Evolutionary conservation across 2,113 vertebrate species (phyloP), one percentile per base, ranked within the genome.

Genomic region (Sphyrna mokarran): DNA sequence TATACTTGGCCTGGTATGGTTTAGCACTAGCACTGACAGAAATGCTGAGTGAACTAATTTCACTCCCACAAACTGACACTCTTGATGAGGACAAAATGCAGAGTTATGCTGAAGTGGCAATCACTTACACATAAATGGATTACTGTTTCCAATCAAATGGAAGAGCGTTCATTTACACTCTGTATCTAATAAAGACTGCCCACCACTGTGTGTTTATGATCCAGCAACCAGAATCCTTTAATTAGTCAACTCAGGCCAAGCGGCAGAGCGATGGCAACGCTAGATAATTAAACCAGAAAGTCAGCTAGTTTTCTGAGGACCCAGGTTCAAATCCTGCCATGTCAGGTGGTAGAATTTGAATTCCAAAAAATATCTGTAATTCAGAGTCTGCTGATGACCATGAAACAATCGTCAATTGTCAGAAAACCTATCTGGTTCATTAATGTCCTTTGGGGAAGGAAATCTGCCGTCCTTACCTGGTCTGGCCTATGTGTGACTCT

Each of bases 151-250:
- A 96, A 76, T 48, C 54, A 29, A 83, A 95, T 11, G 33, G 69
- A 94, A 69, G 14, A 2, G 43, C 1, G 54, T 54, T 87, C 48
- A 54, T 87, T 54, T 68, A n/a, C 58, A 37, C 9, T 0, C 29
- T 3, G 18, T 33, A 10, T 2, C 11, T 58, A 94, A 94, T 68
- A 94, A n/a, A 37, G 43, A 9, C 13, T 26, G 9, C 63, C 68
- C 96, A 97, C 97, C 95, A 96, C 96, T 69, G 96, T 13, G 26
- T 97, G 96, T 66, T 97, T 96, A 1, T 96, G 97, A 96, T 97
- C 97, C 3, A 97, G 96, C 96, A 97, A 96, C 97, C 97, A 97
- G 86, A 97, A 96, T 87, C 97, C 97, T 91, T 72, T 89, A 95
- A 97, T 96, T 95, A 96, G 96, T n/a, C 96, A 96, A 40, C 96